Evolutionary conservation across 2,888 invertebrate species (phyloP).

Genomic region (Furcula furcula): DNA sequence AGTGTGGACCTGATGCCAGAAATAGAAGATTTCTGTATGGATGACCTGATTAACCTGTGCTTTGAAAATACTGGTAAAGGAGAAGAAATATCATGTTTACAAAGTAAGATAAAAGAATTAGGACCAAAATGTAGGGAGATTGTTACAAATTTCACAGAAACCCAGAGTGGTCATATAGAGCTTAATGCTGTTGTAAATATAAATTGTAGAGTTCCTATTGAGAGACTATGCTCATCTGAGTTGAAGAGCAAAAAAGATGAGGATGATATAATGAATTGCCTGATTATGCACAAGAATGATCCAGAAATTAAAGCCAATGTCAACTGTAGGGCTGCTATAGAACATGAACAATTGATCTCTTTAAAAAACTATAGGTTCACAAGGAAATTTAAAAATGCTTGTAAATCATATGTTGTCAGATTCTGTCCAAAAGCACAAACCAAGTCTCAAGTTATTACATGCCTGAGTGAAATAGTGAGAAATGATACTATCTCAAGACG

Average conservation of each 20-base stretch:
- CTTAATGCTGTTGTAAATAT: slow-evolving; percentile 93
- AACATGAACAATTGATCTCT: slow-evolving; percentile 97
- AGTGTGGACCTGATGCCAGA: slow-evolving; percentile 97
- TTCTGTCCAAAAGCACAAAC: slow-evolving; percentile 87
- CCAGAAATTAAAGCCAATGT: slow-evolving; percentile 87
- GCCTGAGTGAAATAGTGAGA: slow-evolving; percentile 94
- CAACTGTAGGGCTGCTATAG: slow-evolving; percentile 96
- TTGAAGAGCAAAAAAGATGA: slow-evolving; percentile 87
- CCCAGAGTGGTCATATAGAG: slow-evolving; percentile 93
- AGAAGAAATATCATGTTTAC: slow-evolving; percentile 96
- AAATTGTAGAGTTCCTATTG: slow-evolving; percentile 91
- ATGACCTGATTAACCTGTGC: slow-evolving; percentile 92
- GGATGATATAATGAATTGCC: slow-evolving; percentile 96
- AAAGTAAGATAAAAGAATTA: slow-evolving; percentile 89
- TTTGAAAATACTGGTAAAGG: slow-evolving; percentile 92
- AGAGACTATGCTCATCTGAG: slow-evolving; percentile 87
- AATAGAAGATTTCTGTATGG: slow-evolving; percentile 94
- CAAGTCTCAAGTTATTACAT: slow-evolving; percentile 90
- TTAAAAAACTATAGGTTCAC: slow-evolving; percentile 96
- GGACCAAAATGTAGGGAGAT: slow-evolving; percentile 87
- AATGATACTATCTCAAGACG: slow-evolving; percentile 91
- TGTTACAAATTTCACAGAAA: slow-evolving; percentile 92
- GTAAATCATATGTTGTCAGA: slow-evolving; percentile 89
- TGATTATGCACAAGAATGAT: slow-evolving; percentile 95
- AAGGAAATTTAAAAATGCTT: slow-evolving; percentile 96